Percentiles rank a stretch among this genome's conserved stretches.
Conservation (phyloP, 2,113 vertebrate species). For the Brachionichthys hirsutus region DNA sequence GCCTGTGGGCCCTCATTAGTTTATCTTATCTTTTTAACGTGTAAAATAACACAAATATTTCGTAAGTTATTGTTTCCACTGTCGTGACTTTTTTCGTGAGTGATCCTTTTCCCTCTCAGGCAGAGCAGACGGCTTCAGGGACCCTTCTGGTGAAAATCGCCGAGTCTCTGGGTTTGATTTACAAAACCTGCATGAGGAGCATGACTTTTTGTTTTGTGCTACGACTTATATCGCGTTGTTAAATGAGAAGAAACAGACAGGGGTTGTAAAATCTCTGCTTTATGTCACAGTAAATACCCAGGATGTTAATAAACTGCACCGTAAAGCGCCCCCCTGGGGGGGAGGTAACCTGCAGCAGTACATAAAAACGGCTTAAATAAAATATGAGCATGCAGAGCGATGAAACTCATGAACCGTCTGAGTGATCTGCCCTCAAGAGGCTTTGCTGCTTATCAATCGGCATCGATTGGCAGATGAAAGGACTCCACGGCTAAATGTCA, state of each 20-base stretch:
- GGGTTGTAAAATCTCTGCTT: background rate
- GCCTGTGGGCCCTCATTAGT: too few relatives aligned
- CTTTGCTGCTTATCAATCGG: background rate
- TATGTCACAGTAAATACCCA: background rate
- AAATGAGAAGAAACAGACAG: background rate
- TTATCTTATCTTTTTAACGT: too few relatives aligned
- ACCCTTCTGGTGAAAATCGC: conserved; percentile 10
- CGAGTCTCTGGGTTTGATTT: conserved; percentile 4
- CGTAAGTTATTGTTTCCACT: too few relatives aligned
- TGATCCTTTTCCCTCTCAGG: background rate
- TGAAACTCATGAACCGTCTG: background rate
- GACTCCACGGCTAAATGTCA: too few relatives aligned
- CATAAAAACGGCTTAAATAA: conserved; percentile 2
- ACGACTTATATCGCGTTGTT: background rate
- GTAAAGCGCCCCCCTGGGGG: background rate
- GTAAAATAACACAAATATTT: too few relatives aligned
- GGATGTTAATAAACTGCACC: conserved; percentile 15
- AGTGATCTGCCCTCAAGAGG: background rate
- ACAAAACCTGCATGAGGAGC: conserved; percentile 5
- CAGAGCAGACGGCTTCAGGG: conserved; percentile 27
- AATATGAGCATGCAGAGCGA: background rate
- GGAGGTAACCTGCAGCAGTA: background rate
- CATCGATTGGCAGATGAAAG: too few relatives aligned
- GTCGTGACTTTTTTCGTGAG: background rate
- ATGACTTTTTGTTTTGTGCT: background rate